Conservation (phyloP, 2,888 invertebrate species). For the Athripsodes cinereus region DNA sequence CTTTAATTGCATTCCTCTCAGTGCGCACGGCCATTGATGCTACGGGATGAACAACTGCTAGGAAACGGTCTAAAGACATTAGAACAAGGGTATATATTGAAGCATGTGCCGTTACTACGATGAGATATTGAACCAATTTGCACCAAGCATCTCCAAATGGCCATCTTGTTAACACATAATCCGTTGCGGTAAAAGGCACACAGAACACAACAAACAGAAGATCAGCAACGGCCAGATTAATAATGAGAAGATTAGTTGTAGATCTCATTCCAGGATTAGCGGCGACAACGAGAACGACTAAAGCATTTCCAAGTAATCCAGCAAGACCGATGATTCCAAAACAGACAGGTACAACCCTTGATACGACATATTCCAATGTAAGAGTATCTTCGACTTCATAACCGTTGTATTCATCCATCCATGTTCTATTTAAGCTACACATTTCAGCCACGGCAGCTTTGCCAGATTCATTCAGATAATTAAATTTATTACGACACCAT, state of each 20-base stretch:
- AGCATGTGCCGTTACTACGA: constrained; percentile 87
- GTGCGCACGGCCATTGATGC: constrained; percentile 81
- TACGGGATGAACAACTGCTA: constrained; percentile 92
- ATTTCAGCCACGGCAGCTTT: constrained; percentile 12
- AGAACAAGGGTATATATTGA: constrained; percentile 90
- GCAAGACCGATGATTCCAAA: constrained; percentile 82
- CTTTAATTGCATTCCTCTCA: constrained; percentile 71
- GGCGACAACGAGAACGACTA: constrained; percentile 84
- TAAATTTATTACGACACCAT: constrained; percentile 15
- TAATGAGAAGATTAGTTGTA: constrained; percentile 87
- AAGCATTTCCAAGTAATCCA: constrained; percentile 82
- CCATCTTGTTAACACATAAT: constrained; percentile 83
- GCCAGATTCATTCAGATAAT: background rate
- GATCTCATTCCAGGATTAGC: constrained; percentile 89
- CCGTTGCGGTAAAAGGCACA: constrained; percentile 89
- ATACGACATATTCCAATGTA: constrained; percentile 58
- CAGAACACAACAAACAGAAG: constrained; percentile 88
- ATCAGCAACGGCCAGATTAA: constrained; percentile 86
- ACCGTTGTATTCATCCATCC: constrained; percentile 21
- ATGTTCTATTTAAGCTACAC: constrained; percentile 18
- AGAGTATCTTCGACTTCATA: constrained; percentile 48
- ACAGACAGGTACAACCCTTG: constrained; percentile 69
- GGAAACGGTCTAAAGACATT: constrained; percentile 87
- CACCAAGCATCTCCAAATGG: constrained; percentile 89
- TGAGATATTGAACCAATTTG: constrained; percentile 84